These are phyloP conservation scores for Palythoa grandis DNA, from an alignment of 92 coral and sea anemone species.

Conservation along the genomic window DNA sequence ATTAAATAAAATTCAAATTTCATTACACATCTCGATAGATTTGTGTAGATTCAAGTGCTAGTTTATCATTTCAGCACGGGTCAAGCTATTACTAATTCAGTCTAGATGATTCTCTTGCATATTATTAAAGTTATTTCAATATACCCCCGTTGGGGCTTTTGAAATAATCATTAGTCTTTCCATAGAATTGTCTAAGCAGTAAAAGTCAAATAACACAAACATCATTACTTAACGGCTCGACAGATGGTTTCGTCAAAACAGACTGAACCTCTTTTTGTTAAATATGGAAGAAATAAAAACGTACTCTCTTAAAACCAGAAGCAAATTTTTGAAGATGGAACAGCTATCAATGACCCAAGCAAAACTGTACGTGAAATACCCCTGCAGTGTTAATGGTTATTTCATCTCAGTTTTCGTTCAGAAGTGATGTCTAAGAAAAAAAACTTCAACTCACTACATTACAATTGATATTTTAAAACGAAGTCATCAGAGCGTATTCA, in stretches of 20 bases:
- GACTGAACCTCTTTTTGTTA: neutral
- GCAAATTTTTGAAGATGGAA: constrained; percentile 1
- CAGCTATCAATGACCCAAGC: constrained; percentile 1
- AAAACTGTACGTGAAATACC: constrained; percentile 23
- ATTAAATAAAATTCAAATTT: neutral
- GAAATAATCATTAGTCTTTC: constrained; percentile 19
- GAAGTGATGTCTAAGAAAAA: constrained; percentile 6
- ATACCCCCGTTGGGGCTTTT: constrained; percentile 38
- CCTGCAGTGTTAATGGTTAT: constrained; percentile 13
- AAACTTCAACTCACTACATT: neutral
- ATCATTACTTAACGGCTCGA: constrained; percentile 10
- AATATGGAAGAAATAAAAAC: neutral
- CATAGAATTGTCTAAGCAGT: constrained; percentile 21
- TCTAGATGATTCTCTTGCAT: constrained; percentile 23
- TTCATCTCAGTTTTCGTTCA: constrained; percentile 21
- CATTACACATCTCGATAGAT: neutral
- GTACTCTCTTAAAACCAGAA: neutral
- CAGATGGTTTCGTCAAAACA: constrained; percentile 5
- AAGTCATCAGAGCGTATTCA: constrained; percentile 13
- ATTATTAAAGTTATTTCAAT: constrained; percentile 35
- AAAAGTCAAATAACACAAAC: constrained; percentile 5
- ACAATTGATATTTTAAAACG: constrained; percentile 18
- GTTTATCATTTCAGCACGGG: neutral
- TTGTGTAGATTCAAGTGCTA: neutral
- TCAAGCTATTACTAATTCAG: neutral